phyloP scores from a whole-genome alignment of 2,113 vertebrate species.

The Gracilinanus agilis region DNA sequence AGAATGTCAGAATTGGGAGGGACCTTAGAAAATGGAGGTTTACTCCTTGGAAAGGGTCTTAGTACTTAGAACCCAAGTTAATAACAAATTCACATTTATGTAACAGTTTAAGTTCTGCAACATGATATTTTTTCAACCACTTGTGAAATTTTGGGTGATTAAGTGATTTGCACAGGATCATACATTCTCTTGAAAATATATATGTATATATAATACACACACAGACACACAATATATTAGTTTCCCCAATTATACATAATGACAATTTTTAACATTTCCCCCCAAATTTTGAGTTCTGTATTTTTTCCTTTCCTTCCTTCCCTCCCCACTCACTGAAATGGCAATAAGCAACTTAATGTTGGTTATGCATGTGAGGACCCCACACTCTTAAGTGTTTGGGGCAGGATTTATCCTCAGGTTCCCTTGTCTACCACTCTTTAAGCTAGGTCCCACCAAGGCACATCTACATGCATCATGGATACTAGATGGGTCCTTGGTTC shows the following conservation, averaged over 20 bases:
- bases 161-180: background rate
- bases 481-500: background rate
- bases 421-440: background rate
- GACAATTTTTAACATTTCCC: too few species aligned
- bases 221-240: too few species aligned
- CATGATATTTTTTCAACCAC: background rate
- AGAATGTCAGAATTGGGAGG: background rate
- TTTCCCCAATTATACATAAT: too few species aligned
- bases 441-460: background rate
- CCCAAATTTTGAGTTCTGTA: too few species aligned
- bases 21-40: background rate
- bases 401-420: background rate
- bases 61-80: background rate
- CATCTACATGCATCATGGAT: background rate
- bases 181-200: background rate
- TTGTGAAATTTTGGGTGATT: background rate
- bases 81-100: background rate
- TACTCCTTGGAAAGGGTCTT: background rate
- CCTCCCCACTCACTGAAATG: background rate
- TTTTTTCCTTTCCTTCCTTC: background rate
- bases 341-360: background rate
- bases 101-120: background rate
- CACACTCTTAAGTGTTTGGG: background rate
- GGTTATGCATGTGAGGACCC: too few species aligned
- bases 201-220: too few species aligned